Base-by-base conservation (phyloP, 2,888 invertebrate genomes). In the Microdon myrmicae region DNA sequence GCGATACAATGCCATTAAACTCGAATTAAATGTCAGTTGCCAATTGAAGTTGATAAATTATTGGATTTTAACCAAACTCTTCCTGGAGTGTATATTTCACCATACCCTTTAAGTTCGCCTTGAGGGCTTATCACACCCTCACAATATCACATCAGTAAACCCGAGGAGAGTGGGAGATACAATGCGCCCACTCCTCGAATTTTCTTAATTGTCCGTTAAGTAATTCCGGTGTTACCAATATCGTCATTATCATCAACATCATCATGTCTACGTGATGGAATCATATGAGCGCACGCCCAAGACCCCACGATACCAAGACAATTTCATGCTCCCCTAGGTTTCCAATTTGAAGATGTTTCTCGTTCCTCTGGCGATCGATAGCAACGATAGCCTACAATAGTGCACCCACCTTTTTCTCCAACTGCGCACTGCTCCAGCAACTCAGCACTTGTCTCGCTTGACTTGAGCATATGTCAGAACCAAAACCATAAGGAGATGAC, bases 121-220 rank as follows among this genome's bases (percentile, higher is more conserved):
- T n/a, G n/a, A n/a, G n/a, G n/a, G n/a, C n/a, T n/a, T n/a, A n/a
- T n/a, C n/a, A n/a, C n/a, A n/a, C n/a, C n/a, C n/a, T n/a, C n/a
- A n/a, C n/a, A n/a, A n/a, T n/a, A n/a, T n/a, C n/a, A n/a, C n/a
- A n/a, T n/a, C n/a, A n/a, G n/a, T n/a, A 47, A 41, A 35, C 38
- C 43, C 10, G 23, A 32, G 10, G 54, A 37, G 22, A 10, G 44
- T 61, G 48, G 48, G 48, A 45, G 29, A 56, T 32, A 29, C 28
- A 3, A 31, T 16, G 20, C 22, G 17, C 47, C 47, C 64, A 58
- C 64, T 64, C 64, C 58, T 64, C 53, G 34, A 53, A 32, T 53
- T 43, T 58, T 64, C 58, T 58, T 64, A 64, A 64, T 58, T 64
- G 64, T 53, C 58, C 58, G 47, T 47, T 53, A 56, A 51, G 39